A percentile compares a stretch with the other conserved stretches of the same genome.
Evolutionary conservation across 2,888 invertebrate genomes (phyloP).

Genomic region (Pteria penguin): DNA sequence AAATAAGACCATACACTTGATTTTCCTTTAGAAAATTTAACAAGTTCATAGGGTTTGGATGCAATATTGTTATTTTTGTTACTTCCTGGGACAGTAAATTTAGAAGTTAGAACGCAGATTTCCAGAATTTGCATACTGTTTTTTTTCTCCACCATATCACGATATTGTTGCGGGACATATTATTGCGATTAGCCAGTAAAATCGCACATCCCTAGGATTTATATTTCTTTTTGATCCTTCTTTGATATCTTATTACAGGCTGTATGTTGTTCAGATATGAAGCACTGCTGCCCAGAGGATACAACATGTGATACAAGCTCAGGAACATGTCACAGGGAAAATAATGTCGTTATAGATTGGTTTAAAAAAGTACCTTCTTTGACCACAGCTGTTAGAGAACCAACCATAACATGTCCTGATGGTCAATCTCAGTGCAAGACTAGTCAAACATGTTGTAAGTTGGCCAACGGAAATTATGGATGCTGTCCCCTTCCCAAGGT

Average conservation of each 20-base stretch:
- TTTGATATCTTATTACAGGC: slow-evolving; percentile 50
- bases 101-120: too few relatives aligned
- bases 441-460: slow-evolving; percentile 69
- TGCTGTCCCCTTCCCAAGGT: slow-evolving; percentile 75
- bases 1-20: too few relatives aligned
- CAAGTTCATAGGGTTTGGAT: too few relatives aligned
- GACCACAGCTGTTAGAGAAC: background rate
- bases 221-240: too few relatives aligned
- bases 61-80: too few relatives aligned
- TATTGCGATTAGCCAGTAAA: too few relatives aligned
- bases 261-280: slow-evolving; percentile 69
- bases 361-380: background rate
- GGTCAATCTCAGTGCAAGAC: slow-evolving; percentile 24
- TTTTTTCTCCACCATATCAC: too few relatives aligned
- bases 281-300: slow-evolving; percentile 69
- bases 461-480: slow-evolving; percentile 63
- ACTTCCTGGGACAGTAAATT: too few relatives aligned
- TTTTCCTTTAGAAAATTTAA: too few relatives aligned
- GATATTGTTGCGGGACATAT: too few relatives aligned
- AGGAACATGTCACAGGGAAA: slow-evolving; percentile 14
- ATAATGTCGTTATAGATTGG: background rate
- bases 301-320: slow-evolving; percentile 42
- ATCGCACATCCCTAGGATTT: too few relatives aligned
- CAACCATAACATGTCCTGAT: slow-evolving; percentile 52
- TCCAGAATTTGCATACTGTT: too few relatives aligned